These are phyloP conservation scores for Silurus glanis DNA, from an alignment of 2,113 vertebrate genomes.

Conservation along the genomic window DNA sequence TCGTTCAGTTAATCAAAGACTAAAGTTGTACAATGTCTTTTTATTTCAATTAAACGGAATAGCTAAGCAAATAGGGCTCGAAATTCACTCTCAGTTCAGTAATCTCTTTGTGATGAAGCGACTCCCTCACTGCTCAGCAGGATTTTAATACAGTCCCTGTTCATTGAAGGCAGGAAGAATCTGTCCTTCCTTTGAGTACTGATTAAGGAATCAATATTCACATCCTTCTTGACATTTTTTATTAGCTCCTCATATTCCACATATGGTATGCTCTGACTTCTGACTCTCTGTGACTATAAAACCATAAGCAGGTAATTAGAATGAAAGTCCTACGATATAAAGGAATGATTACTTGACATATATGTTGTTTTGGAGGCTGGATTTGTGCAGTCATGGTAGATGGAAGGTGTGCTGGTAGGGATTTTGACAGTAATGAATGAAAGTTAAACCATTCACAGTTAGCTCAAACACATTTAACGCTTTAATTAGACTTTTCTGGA, in stretches of 20 bases:
- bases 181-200: conserved; percentile 26
- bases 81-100: conserved; percentile 52
- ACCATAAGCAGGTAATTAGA: conserved; percentile 20
- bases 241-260: conserved; percentile 38
- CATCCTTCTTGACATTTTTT: conserved; percentile 46
- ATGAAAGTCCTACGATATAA: conserved; percentile 20
- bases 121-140: conserved; percentile 30
- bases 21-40: conserved; percentile 18
- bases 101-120: conserved; percentile 52
- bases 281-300: conserved; percentile 19
- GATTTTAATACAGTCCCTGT: conserved; percentile 17
- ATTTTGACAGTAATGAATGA: neutral
- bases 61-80: conserved; percentile 15
- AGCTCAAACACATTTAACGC: neutral
- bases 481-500: neutral
- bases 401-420: neutral
- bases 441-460: too few relatives aligned
- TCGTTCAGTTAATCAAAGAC: conserved; percentile 4
- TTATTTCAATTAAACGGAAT: conserved; percentile 35
- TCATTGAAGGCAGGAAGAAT: conserved; percentile 13
- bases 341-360: neutral
- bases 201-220: conserved; percentile 53
- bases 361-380: neutral
- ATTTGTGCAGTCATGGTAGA: neutral
- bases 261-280: conserved; percentile 15